Percentiles rank a stretch among this genome's conserved stretches.
Evolutionary conservation across 2,113 vertebrate species (phyloP).

Genomic region (Tenebrosternarchus preto): DNA sequence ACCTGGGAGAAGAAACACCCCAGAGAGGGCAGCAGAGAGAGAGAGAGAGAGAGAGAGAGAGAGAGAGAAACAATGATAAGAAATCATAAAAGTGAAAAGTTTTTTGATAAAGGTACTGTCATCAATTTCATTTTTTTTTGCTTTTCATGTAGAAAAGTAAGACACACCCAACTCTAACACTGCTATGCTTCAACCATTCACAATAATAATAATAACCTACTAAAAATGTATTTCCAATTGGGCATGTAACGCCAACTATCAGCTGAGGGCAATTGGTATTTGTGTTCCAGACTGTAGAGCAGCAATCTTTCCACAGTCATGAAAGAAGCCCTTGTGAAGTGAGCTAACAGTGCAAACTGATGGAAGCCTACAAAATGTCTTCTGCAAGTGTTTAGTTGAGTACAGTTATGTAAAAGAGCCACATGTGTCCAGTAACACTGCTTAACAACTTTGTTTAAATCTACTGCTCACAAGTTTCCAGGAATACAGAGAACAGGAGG

Average conservation of each 20-base stretch:
- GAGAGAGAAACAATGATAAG: constrained; percentile 44
- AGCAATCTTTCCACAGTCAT: background rate
- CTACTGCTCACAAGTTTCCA: too few relatives aligned
- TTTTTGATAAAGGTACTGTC: constrained; percentile 50
- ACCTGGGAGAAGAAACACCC: constrained; percentile 76
- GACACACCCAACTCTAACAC: background rate
- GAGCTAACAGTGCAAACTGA: background rate
- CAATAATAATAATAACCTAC: background rate
- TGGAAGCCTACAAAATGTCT: background rate
- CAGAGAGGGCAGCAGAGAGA: constrained; percentile 48
- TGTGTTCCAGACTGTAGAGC: background rate
- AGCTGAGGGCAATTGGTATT: constrained; percentile 2
- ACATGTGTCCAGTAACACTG: too few relatives aligned
- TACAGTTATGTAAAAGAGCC: too few relatives aligned
- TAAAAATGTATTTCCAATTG: constrained; percentile 7
- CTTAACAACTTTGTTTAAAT: too few relatives aligned
- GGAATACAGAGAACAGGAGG: background rate
- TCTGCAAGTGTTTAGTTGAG: background rate
- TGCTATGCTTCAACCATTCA: background rate
- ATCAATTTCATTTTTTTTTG: constrained; percentile 54
- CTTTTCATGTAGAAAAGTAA: constrained; percentile 28
- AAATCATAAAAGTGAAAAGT: constrained; percentile 50
- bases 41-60: constrained; percentile 49
- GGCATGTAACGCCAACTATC: constrained; percentile 2
- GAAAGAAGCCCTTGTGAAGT: background rate